These are phyloP conservation scores for Ephydatia muelleri DNA, from an alignment of 37 sponge, comb jelly and placozoan genomes.

Conservation along the genomic window DNA sequence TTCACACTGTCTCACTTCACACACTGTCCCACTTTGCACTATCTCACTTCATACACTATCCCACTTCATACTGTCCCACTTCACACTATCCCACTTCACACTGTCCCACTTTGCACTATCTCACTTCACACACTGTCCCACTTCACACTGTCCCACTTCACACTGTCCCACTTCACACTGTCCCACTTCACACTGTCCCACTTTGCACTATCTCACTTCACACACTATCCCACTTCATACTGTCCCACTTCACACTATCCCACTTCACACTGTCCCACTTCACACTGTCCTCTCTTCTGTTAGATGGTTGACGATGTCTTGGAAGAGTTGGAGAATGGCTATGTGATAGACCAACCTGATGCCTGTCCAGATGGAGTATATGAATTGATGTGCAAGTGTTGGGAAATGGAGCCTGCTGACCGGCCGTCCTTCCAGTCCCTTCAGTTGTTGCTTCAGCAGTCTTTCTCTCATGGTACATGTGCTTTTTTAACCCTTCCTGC, in stretches of 20 bases:
- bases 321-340: conserved; percentile 76
- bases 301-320: conserved; percentile 79
- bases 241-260: no score
- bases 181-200: background rate
- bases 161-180: no score
- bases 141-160: no score
- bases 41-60: no score
- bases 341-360: conserved; percentile 89
- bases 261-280: background rate
- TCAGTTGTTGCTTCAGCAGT: conserved; percentile 33
- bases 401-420: conserved; percentile 69
- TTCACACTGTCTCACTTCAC: background rate
- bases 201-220: background rate
- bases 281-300: background rate
- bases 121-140: no score
- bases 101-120: no score
- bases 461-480: no score
- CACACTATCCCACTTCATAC: no score
- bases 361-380: conserved; percentile 71
- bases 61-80: no score
- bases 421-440: conserved; percentile 66
- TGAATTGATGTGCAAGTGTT: conserved; percentile 77
- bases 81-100: no score
- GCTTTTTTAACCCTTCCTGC: no score
- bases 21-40: background rate